These are phyloP conservation scores for honey bee (Apis mellifera) DNA, from an alignment of 1,140 invertebrate genomes.

Conservation along the genomic window DNA sequence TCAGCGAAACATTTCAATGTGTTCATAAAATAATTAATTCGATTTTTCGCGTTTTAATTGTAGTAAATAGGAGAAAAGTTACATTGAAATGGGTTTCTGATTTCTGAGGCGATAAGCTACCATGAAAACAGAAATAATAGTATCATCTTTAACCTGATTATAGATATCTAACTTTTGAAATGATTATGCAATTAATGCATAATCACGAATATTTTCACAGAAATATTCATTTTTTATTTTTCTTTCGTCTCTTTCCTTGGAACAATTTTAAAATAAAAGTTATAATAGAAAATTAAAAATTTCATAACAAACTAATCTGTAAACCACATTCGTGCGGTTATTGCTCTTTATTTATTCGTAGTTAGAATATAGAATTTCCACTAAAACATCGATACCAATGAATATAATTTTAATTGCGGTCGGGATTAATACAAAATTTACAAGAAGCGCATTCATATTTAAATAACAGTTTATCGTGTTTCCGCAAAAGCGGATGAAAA, in stretches of 20 bases:
- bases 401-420: neutral
- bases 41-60: slow-evolving; percentile 18
- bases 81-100: neutral
- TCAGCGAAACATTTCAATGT: slow-evolving; percentile 2
- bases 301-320: neutral
- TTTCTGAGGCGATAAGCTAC: neutral
- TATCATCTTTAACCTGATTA: slow-evolving; percentile 15
- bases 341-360: neutral
- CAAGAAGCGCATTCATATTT: neutral
- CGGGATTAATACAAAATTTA: slow-evolving; percentile 1
- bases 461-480: neutral
- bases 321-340: neutral
- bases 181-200: slow-evolving; percentile 1
- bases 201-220: neutral
- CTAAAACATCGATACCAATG: neutral
- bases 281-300: neutral
- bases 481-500: neutral
- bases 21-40: slow-evolving; percentile 21
- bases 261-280: neutral
- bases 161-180: neutral
- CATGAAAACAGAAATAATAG: slow-evolving; percentile 5
- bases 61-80: slow-evolving; percentile 1
- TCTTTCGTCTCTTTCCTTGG: too few relatives aligned
- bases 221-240: neutral
- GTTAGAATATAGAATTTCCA: neutral